These are phyloP conservation scores for Passer domesticus DNA, from an alignment of 2,113 vertebrate species.

Conservation along the genomic window DNA sequence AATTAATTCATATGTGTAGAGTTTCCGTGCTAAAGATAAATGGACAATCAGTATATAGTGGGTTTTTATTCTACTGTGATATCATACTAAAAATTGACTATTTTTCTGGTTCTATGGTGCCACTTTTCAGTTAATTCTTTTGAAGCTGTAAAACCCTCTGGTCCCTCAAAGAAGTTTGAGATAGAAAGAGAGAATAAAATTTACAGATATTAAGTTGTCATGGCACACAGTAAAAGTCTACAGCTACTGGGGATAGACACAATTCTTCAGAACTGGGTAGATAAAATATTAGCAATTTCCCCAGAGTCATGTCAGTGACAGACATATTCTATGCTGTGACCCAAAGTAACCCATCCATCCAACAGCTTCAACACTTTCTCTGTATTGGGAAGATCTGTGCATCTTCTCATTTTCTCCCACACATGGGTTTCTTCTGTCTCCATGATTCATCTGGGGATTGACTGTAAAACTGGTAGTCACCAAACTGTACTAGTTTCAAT, in stretches of 20 bases:
- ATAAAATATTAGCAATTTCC: background rate
- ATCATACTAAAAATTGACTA: background rate
- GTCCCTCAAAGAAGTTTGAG: background rate
- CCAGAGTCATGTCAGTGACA: background rate
- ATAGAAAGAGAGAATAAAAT: background rate
- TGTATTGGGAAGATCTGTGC: background rate
- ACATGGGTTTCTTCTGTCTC: background rate
- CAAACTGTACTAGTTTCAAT: background rate
- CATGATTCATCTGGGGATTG: background rate
- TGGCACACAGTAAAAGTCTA: background rate
- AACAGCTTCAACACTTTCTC: background rate
- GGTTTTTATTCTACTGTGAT: slow-evolving; percentile 2
- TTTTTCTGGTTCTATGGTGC: background rate
- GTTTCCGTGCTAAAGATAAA: slow-evolving; percentile 34
- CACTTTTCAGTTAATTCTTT: background rate
- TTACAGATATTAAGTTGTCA: background rate
- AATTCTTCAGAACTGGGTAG: background rate
- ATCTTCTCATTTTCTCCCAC: background rate
- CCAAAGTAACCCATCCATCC: background rate
- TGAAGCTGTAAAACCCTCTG: background rate
- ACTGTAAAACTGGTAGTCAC: background rate
- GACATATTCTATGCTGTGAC: background rate
- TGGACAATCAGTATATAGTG: background rate
- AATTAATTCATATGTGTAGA: slow-evolving; percentile 45
- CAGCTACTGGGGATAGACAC: background rate